A percentile compares a stretch with the other conserved stretches of the same genome.
These are phyloP conservation scores for Cyprinodon brontotheroides DNA, from an alignment of 2,113 vertebrate species.

Conservation along the genomic window DNA sequence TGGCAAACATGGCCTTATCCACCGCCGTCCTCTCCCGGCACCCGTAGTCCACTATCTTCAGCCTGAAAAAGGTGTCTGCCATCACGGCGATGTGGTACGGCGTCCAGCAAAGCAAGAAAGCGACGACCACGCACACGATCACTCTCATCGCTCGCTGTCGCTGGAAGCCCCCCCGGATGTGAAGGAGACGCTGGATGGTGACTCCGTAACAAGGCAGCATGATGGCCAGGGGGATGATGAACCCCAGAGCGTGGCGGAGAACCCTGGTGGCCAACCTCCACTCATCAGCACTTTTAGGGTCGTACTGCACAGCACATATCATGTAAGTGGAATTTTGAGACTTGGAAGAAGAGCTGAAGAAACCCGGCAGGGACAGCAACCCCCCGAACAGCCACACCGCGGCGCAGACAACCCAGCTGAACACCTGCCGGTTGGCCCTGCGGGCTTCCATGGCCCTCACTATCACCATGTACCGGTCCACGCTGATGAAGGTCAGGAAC, in stretches of 20 bases:
- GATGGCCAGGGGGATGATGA: conserved; percentile 70
- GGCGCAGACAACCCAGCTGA: conserved; percentile 64
- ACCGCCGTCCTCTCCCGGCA: conserved; percentile 57
- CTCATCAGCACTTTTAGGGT: conserved; percentile 27
- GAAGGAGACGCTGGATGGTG: conserved; percentile 67
- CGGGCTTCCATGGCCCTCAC: conserved; percentile 70
- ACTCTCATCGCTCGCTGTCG: conserved; percentile 76
- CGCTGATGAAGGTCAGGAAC: conserved; percentile 80
- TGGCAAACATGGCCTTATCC: conserved; percentile 62
- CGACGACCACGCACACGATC: conserved; percentile 67
- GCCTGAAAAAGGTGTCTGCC: conserved; percentile 69
- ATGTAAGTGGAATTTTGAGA: rapidly evolving
- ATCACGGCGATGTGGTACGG: conserved; percentile 75
- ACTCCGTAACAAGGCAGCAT: conserved; percentile 77
- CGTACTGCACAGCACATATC: conserved; percentile 59
- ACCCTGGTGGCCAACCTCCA: conserved; percentile 74
- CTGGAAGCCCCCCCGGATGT: conserved; percentile 65
- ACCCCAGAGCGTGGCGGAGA: conserved; percentile 71
- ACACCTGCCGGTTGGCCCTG: conserved; percentile 24
- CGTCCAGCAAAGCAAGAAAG: conserved; percentile 78
- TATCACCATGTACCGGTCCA: conserved; percentile 82
- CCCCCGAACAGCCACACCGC: conserved; percentile 70
- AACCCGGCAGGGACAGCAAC: conserved; percentile 71
- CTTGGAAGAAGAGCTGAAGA: conserved; percentile 44
- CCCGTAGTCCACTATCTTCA: conserved; percentile 45